Evolutionary conservation across 2,888 invertebrate genomes (phyloP), one percentile per base, ranked within the genome.

Genomic region (Drosophila pseudotalamancana): DNA sequence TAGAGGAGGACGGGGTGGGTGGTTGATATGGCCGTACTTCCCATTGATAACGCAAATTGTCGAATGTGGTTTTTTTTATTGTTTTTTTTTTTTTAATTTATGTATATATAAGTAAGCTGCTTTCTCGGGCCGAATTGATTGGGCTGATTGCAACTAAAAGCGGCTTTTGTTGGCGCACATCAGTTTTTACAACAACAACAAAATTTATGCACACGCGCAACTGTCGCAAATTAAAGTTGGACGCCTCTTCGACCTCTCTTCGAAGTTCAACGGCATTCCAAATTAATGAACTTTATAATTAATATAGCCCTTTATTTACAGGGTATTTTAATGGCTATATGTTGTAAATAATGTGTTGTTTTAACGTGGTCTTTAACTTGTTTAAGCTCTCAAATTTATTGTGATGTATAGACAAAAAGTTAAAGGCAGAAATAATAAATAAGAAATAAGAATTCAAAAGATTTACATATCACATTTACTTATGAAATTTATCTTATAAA

Each of bases 231-330:
- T 60, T 51, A 19, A 57, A 68, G 67, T 50, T 73, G 65, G 71
- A 35, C n/a, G 59, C 50, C 48, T 31, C 54, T 42, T 21, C 37
- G 12, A 37, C 18, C 18, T n/a, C n/a, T n/a, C n/a, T n/a, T n/a
- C 35, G 29, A 35, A 46, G 81, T 81, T 81, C 87, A 87, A 72
- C 61, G 87, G 66, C 87, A 66, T 67, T 32, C 45, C 57, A 70
- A 76, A 55, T 65, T 16, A 61, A 67, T 80, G 54, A 67, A 60
- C 34, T 45, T 67, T 61, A 29, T 43, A 48, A 34, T 27, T 31
- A 12, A 23, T 32, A 23, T 37, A 29, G n/a, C 0, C 29, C 1
- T 23, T 4, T n/a, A 14, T 6, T 14, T 8, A 8, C 8, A 2
- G 50, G 51, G 14, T 6, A n/a, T 19, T 18, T 1, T n/a, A 18